Evolutionary conservation across 2,888 invertebrate genomes (phyloP).

Genomic region (Drosophila falleni): DNA sequence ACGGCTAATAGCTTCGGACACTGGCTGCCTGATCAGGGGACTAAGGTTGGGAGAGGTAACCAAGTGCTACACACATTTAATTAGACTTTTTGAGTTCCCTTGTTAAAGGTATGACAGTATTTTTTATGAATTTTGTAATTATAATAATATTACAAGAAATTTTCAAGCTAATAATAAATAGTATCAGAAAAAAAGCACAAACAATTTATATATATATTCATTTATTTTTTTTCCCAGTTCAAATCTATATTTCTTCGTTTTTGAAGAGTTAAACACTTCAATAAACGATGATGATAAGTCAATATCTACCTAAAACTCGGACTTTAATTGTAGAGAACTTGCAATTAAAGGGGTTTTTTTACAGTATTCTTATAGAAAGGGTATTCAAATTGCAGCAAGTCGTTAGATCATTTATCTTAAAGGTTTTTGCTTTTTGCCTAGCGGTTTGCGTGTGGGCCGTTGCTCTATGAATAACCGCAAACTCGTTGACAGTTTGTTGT

Average conservation of each 20-base stretch:
- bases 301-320: no score
- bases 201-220: no score
- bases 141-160: neutral
- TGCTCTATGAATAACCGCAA: slow-evolving; percentile 73
- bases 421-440: slow-evolving; percentile 37
- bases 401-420: slow-evolving; percentile 5
- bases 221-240: no score
- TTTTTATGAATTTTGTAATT: neutral
- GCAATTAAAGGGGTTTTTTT: no score
- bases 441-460: slow-evolving; percentile 74
- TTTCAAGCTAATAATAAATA: neutral
- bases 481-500: slow-evolving; percentile 82
- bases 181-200: neutral
- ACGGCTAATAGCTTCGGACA: slow-evolving; percentile 79
- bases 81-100: slow-evolving; percentile 62
- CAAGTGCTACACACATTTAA: slow-evolving; percentile 67
- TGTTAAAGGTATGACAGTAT: neutral
- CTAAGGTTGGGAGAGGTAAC: slow-evolving; percentile 11
- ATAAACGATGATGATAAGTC: no score
- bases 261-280: no score
- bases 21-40: slow-evolving; percentile 52
- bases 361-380: neutral
- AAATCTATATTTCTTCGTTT: no score
- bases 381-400: slow-evolving; percentile 13
- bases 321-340: no score